Conservation (phyloP, 2,888 invertebrate genomes). For the Caenorhabditis sulstoni region DNA sequence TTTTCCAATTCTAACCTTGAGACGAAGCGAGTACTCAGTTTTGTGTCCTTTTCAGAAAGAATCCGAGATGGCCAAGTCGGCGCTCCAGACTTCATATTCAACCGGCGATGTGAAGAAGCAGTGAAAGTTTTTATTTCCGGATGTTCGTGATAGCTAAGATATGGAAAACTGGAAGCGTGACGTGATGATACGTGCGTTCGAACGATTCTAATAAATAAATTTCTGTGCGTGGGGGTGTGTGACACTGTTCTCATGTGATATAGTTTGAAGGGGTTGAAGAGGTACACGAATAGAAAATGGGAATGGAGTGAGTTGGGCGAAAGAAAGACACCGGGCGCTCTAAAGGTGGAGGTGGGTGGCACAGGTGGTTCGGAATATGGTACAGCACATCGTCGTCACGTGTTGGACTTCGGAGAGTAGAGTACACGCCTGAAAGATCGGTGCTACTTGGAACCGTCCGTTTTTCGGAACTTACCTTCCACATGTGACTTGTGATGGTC, state of each 20-base stretch:
- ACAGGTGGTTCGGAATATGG: conserved; percentile 64
- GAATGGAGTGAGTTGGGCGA: neutral
- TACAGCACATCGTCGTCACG: conserved; percentile 73
- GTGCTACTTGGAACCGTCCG: too few relatives aligned
- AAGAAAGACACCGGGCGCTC: neutral
- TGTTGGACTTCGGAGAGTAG: conserved; percentile 69
- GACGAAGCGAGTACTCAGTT: neutral
- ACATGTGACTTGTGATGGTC: conserved; percentile 65
- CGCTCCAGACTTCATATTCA: conserved; percentile 22
- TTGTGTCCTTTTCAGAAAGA: conserved; percentile 51
- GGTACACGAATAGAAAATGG: neutral
- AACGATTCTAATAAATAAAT: neutral
- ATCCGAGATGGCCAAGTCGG: conserved; percentile 45
- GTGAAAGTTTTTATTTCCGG: conserved; percentile 1
- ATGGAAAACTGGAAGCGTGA: too few relatives aligned
- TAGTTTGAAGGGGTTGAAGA: too few relatives aligned
- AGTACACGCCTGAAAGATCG: conserved; percentile 68
- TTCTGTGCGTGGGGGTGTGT: too few relatives aligned
- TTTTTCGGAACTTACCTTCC: conserved; percentile 56
- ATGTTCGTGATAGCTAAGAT: too few relatives aligned
- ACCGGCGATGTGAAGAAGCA: neutral
- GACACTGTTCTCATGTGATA: too few relatives aligned
- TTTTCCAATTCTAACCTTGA: too few relatives aligned
- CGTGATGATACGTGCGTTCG: neutral
- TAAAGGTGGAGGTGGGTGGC: conserved; percentile 48